Conservation (phyloP, 2,888 invertebrate genomes). For the Congeria kusceri region DNA sequence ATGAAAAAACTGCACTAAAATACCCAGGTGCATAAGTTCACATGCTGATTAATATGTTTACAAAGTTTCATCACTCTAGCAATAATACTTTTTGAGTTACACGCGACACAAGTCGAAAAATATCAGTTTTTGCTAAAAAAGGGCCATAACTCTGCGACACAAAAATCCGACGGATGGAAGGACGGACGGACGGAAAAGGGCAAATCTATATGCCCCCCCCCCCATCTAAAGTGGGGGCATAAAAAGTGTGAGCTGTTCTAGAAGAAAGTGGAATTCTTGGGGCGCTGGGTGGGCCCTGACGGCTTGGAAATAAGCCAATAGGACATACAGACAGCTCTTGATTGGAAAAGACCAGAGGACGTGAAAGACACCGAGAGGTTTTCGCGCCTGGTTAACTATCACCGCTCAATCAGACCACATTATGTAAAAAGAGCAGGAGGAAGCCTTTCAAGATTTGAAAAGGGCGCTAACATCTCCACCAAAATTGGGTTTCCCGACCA, state of each 20-base stretch:
- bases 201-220: too few species aligned
- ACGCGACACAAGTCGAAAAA: too few species aligned
- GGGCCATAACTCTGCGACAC: too few species aligned
- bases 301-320: slow-evolving; percentile 20
- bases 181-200: too few species aligned
- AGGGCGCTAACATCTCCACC: slow-evolving; percentile 21
- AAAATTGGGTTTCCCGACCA: slow-evolving; percentile 47
- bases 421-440: slow-evolving; percentile 39
- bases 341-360: slow-evolving; percentile 48
- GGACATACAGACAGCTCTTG: slow-evolving; percentile 15
- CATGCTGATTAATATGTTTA: too few species aligned
- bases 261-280: neutral
- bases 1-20: too few species aligned
- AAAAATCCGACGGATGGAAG: too few species aligned
- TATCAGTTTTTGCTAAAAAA: too few species aligned
- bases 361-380: slow-evolving; percentile 55
- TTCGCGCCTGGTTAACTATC: slow-evolving; percentile 58
- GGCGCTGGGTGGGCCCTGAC: neutral
- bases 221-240: too few species aligned
- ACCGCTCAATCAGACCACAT: slow-evolving; percentile 44
- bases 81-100: too few species aligned
- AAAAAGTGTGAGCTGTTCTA: neutral
- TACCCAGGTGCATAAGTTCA: too few species aligned
- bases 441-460: slow-evolving; percentile 34
- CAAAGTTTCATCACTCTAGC: too few species aligned